Percentiles rank a stretch among this genome's conserved stretches.
phyloP scores from a whole-genome alignment of 1,140 invertebrate species.

The Ericerus pela region DNA sequence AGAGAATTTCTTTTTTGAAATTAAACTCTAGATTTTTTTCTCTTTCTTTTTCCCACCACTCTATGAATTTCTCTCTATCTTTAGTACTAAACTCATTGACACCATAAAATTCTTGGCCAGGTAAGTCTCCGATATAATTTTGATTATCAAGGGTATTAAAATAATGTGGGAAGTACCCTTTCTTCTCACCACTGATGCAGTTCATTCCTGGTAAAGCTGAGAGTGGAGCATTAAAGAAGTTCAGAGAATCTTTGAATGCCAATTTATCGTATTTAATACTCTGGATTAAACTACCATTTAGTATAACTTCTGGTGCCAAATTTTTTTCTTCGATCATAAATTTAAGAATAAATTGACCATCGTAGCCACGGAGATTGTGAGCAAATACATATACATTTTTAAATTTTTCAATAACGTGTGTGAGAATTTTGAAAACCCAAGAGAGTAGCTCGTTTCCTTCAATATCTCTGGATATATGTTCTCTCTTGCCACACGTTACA shows the following conservation, averaged over 20 bases:
- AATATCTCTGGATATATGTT: background rate
- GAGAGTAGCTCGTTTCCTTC: background rate
- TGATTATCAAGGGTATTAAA: slow-evolving; percentile 21
- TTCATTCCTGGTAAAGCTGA: slow-evolving; percentile 18
- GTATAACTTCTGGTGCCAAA: background rate
- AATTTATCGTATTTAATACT: background rate
- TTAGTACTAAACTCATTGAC: slow-evolving; percentile 15
- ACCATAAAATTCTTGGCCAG: slow-evolving; percentile 16
- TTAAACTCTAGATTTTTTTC: slow-evolving; percentile 18
- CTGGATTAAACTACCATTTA: background rate
- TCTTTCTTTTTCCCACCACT: slow-evolving; percentile 18
- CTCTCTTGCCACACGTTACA: background rate
- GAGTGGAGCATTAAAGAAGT: background rate
- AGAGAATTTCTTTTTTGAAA: slow-evolving; percentile 19
- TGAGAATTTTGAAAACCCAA: background rate
- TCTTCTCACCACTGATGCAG: slow-evolving; percentile 16
- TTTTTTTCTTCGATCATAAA: background rate
- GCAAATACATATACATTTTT: background rate
- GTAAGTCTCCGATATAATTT: slow-evolving; percentile 20
- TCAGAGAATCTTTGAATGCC: slow-evolving; percentile 5
- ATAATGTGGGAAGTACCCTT: slow-evolving; percentile 23
- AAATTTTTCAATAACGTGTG: background rate
- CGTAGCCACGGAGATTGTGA: background rate
- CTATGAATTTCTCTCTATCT: slow-evolving; percentile 14
- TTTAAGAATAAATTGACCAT: background rate